Base-by-base conservation (phyloP, 2,113 vertebrate species). In the Platichthys flesus region DNA sequence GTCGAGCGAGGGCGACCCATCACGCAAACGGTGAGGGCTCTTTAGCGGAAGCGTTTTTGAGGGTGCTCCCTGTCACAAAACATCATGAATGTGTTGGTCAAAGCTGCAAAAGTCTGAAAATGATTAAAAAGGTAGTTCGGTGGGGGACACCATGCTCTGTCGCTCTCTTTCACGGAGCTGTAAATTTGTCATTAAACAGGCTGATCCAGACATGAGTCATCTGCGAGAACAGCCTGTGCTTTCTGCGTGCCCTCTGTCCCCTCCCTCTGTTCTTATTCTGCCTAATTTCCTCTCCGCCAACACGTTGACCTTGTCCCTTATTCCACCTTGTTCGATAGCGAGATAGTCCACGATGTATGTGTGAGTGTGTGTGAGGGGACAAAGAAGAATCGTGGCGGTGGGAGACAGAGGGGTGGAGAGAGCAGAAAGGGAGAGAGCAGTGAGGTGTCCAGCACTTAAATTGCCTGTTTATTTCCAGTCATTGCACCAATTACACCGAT, bases 381-480 rank as follows among this genome's bases (percentile, higher is more conserved):
- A 5, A 71, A 77, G 67, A 79, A 72, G 67, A 84, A 86, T 78
- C 77, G 78, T 57, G 57, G 64, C 52, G 80, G 61, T 71, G 59
- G 61, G 26, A 35, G 76, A 79, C 64, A 45, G 35, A 28, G 54
- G 23, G 42, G 16, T 35, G 52, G 67, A 40, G 82, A 75, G 71
- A 55, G 40, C 70, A 40, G 70, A 64, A 49, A 62, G 73, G 79
- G 79, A 78, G 81, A 78, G 85, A 90, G 91, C 93, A 94, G 82
- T 93, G 93, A 93, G 89, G 92, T 95, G 91, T 94, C 93, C 94
- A 94, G 94, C 94, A 94, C 93, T 91, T 94, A 94, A 94, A 95
- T 94, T 94, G 93, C 93, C 94, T 94, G 91, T 94, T 95, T 94
- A 94, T 94, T 94, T 94, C 93, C 92, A 94, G 94, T 93, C 93